These are phyloP conservation scores for Drosophila setifemur DNA, from an alignment of 1,140 invertebrate genomes.

Conservation along the genomic window DNA sequence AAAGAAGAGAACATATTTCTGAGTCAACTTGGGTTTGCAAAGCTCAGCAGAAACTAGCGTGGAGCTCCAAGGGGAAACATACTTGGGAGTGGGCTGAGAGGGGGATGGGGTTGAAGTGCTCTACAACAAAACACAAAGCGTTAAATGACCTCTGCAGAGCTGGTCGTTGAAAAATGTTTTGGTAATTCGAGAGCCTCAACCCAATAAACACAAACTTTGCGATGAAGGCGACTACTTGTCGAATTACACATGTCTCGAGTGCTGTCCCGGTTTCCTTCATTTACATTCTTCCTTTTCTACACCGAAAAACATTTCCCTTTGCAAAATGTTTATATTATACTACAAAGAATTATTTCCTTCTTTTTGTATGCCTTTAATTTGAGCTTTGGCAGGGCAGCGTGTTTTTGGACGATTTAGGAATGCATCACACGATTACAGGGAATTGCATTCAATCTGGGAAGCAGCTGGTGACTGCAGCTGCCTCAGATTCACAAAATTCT, in stretches of 20 bases:
- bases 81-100: neutral
- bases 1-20: conserved; percentile 24
- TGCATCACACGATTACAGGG: conserved; percentile 26
- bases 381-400: conserved; percentile 12
- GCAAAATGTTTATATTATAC: too few species aligned
- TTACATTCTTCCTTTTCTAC: neutral
- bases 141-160: conserved; percentile 61
- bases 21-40: conserved; percentile 49
- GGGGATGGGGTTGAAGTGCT: conserved; percentile 1
- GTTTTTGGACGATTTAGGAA: conserved; percentile 14
- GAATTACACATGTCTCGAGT: conserved; percentile 38
- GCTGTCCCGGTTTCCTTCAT: neutral
- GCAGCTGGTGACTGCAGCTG: conserved; percentile 36
- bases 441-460: conserved; percentile 14
- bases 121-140: conserved; percentile 6
- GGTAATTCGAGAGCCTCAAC: conserved; percentile 41
- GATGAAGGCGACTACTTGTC: conserved; percentile 33
- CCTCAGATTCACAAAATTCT: neutral
- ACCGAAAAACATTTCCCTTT: neutral
- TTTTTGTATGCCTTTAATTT: neutral
- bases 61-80: conserved; percentile 7
- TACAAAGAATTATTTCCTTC: neutral
- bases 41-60: conserved; percentile 26
- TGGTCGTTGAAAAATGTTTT: conserved; percentile 30
- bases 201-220: conserved; percentile 22